phyloP scores from a whole-genome alignment of 30 jellyfish, hydroid and myxozoan species.

The Nemopilema nomurai region DNA sequence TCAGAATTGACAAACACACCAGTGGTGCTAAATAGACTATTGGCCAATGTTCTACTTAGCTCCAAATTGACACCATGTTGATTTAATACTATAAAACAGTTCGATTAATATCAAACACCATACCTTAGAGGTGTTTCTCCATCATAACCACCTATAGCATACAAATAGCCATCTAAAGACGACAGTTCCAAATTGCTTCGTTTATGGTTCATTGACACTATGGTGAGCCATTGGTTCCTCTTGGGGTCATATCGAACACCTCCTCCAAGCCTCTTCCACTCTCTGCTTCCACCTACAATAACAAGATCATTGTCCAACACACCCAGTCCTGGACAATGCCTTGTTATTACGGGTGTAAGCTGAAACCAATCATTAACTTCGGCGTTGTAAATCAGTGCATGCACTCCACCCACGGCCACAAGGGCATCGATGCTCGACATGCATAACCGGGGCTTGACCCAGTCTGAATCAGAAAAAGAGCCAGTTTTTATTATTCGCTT shows the following conservation, averaged over 20 bases:
- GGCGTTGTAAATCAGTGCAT: constrained; percentile 64
- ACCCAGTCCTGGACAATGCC: constrained; percentile 97
- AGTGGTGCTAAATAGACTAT: too few relatives aligned
- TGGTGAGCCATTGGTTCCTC: constrained; percentile 68
- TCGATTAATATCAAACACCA: neutral
- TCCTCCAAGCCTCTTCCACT: constrained; percentile 86
- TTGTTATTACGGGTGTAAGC: constrained; percentile 74
- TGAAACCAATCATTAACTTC: constrained; percentile 76
- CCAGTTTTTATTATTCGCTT: neutral
- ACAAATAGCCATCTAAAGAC: constrained; percentile 72
- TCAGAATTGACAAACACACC: too few relatives aligned
- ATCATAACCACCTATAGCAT: constrained; percentile 98
- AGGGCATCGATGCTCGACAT: constrained; percentile 65
- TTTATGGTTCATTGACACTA: constrained; percentile 70
- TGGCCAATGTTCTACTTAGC: too few relatives aligned
- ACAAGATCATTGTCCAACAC: constrained; percentile 60
- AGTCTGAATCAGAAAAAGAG: constrained; percentile 7
- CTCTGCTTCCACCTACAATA: constrained; percentile 94
- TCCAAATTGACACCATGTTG: too few relatives aligned
- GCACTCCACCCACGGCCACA: constrained; percentile 95
- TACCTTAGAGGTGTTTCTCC: constrained; percentile 90
- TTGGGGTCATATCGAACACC: constrained; percentile 80
- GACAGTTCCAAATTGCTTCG: constrained; percentile 90
- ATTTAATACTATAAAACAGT: too few relatives aligned
- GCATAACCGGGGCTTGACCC: constrained; percentile 82